A percentile compares a stretch with the other conserved stretches of the same genome.
phyloP scores from a whole-genome alignment of 2,888 invertebrate genomes.

The Crossocerus cetratus region DNA sequence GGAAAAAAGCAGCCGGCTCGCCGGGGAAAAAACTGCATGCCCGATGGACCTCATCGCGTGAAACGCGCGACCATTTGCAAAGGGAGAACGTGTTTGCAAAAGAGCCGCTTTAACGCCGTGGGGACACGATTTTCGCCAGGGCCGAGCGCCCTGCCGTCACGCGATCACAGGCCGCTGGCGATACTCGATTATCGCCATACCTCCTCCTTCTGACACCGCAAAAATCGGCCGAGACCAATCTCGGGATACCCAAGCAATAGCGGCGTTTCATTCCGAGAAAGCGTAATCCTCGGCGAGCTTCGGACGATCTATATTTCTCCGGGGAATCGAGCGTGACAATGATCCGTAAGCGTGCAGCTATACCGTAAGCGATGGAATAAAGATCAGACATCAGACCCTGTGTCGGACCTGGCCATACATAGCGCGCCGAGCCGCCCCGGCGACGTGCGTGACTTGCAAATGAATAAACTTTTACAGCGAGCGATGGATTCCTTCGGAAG shows the following conservation, averaged over 20 bases:
- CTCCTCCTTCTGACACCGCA: not conserved
- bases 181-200: conserved; percentile 2
- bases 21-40: conserved; percentile 28
- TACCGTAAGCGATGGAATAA: conserved; percentile 38
- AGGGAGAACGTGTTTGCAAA: conserved; percentile 13
- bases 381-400: conserved; percentile 15
- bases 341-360: conserved; percentile 22
- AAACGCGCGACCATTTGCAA: conserved; percentile 21
- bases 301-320: conserved; percentile 41
- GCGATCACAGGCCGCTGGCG: not conserved
- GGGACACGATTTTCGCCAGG: not conserved
- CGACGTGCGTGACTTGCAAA: conserved; percentile 8
- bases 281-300: not conserved
- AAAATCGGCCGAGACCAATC: not conserved
- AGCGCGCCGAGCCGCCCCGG: not conserved
- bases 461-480: conserved; percentile 42
- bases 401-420: not conserved
- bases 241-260: not conserved
- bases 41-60: conserved; percentile 7
- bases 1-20: conserved; percentile 24
- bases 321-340: conserved; percentile 14
- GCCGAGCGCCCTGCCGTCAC: not conserved
- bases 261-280: conserved; percentile 17
- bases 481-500: conserved; percentile 7
- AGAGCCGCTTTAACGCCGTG: not conserved